Base-by-base conservation (phyloP, 2,888 invertebrate species). In the Volucella bombylans region DNA sequence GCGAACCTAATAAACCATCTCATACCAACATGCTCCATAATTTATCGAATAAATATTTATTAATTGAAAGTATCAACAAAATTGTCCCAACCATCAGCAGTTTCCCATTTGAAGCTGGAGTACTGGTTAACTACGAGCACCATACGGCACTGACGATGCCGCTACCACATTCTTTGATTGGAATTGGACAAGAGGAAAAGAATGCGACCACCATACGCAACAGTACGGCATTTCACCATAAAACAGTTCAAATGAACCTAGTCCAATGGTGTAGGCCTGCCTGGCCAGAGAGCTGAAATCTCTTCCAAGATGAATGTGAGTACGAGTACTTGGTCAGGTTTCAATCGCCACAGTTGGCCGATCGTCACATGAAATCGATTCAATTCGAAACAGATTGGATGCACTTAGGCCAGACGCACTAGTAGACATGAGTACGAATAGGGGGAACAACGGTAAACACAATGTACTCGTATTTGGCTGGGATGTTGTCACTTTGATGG, bases 41-140 rank as follows among this genome's bases (percentile, higher is more conserved):
- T 73, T 79, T 31, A 31, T 67, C 68, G 69, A 82, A 79, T 79
- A 82, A 79, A 82, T 82, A 82, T 82, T 82, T 82, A 82, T 79
- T 55, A 79, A 82, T 64, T 79, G 79, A 82, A 82, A 74, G 82
- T 69, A 64, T 79, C 50, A 79, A 79, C 65, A 64, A 50, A 73
- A 54, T 31, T 31, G 31, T 52, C 61, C 67, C 52, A 67, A 18
- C 38, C 11, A 45, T 4, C 50, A 41, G 57, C 45, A 55, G 71
- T 57, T 69, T 23, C 41, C 64, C 71, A 54, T 15, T 62, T 62
- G 68, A 62, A 77, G 43, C 41, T 41, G 11, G 41, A 57, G 10
- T 15, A 0, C 10, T 31, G 18, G 47, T 57, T 45, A 59, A 49
- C 55, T 39, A 23, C 39, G 11, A 47, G 61, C 62, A 62, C 45